A percentile compares a stretch with the other conserved stretches of the same genome.
Evolutionary conservation across 2,113 vertebrate genomes (phyloP).

Genomic region (Xenopus tropicalis): UCB_Xtro_10.0 CM004449.2:15427001-15427500

Average conservation of each 20-base stretch:
- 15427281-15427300: not conserved
- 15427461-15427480: not conserved
- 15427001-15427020: too few species aligned
- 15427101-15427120: too few species aligned
- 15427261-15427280: not conserved
- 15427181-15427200: too few species aligned
- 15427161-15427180: too few species aligned
- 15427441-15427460: not conserved
- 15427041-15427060: too few species aligned
- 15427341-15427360: not conserved
- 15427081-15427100: too few species aligned
- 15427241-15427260: not conserved
- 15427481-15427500: not conserved
- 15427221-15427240: not conserved
- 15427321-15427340: not conserved
- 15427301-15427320: not conserved
- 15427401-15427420: constrained; percentile 1
- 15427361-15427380: not conserved
- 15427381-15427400: not conserved
- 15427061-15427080: too few species aligned
- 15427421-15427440: not conserved
- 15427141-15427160: too few species aligned
- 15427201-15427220: too few species aligned
- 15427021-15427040: too few species aligned
- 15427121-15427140: too few species aligned